These are phyloP conservation scores for Calidris pygmaea DNA, from an alignment of 2,113 vertebrate genomes.

Conservation along the genomic window DNA sequence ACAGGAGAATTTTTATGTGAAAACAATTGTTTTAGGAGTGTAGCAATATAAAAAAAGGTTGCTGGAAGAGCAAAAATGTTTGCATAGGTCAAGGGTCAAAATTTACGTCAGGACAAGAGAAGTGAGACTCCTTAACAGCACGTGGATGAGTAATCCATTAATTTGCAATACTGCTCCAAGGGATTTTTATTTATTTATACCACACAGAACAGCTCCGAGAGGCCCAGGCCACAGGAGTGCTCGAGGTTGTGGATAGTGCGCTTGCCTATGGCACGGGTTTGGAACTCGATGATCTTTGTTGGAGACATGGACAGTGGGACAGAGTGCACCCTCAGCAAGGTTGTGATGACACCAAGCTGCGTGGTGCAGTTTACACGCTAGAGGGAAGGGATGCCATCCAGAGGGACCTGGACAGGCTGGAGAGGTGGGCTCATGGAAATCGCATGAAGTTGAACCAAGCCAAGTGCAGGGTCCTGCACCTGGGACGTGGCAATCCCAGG, in stretches of 20 bases:
- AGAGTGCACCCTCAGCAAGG: no score
- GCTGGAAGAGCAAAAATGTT: not conserved
- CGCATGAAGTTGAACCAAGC: no score
- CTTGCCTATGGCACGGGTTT: not conserved
- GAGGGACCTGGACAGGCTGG: no score
- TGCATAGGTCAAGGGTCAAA: not conserved
- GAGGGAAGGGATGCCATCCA: no score
- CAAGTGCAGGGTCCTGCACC: no score
- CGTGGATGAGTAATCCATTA: not conserved
- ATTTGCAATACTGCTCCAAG: not conserved
- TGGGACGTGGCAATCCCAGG: no score
- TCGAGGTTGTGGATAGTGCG: not conserved
- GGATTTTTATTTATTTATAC: not conserved
- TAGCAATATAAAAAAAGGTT: not conserved
- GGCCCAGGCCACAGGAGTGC: accelerated
- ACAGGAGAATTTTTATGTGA: not conserved
- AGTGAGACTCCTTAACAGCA: not conserved
- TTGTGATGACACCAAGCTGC: no score
- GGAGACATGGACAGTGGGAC: no score
- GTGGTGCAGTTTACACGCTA: no score
- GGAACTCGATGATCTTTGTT: no score
- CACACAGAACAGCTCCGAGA: not conserved
- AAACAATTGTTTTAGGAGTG: not conserved
- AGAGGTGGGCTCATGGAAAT: no score
- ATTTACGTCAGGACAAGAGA: not conserved